These are phyloP conservation scores for Halocynthia aurantium DNA, from an alignment of 23 tunicate genomes.

Conservation along the genomic window DNA sequence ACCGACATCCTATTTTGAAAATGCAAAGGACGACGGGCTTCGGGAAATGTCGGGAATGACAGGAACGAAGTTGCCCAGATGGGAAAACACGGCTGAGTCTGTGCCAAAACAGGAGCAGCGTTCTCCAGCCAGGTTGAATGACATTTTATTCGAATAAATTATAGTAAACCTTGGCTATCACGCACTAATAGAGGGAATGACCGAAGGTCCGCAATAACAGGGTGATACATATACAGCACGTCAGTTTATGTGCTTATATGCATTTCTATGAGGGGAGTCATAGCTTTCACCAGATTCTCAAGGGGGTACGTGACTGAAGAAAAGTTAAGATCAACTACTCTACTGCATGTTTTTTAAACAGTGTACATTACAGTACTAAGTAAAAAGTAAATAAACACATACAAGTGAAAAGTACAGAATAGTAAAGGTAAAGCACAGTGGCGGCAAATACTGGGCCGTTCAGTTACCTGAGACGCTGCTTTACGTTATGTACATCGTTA, in stretches of 20 bases:
- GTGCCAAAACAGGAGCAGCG: constrained; percentile 72
- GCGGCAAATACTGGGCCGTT: too few species aligned
- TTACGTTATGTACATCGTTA: too few species aligned
- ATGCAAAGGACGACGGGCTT: constrained; percentile 1
- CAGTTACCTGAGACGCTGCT: too few species aligned
- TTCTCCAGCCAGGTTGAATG: constrained; percentile 55
- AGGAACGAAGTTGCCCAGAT: constrained; percentile 20
- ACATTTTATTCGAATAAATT: not conserved
- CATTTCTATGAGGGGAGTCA: not conserved
- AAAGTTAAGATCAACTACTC: too few species aligned
- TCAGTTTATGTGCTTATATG: not conserved
- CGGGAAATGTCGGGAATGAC: not conserved
- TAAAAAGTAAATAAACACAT: too few species aligned
- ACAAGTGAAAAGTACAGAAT: too few species aligned
- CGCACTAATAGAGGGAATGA: not conserved
- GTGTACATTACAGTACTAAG: too few species aligned
- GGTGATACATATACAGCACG: not conserved
- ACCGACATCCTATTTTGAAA: constrained; percentile 57
- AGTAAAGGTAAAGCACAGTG: too few species aligned
- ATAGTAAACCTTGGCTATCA: not conserved
- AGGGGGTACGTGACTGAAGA: too few species aligned
- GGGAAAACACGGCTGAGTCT: constrained; percentile 81
- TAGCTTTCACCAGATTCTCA: not conserved
- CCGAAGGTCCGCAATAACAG: not conserved
- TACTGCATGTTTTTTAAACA: too few species aligned